Evolutionary conservation across 1,140 invertebrate genomes (phyloP).

Genomic region (Megalopta genalis): DNA sequence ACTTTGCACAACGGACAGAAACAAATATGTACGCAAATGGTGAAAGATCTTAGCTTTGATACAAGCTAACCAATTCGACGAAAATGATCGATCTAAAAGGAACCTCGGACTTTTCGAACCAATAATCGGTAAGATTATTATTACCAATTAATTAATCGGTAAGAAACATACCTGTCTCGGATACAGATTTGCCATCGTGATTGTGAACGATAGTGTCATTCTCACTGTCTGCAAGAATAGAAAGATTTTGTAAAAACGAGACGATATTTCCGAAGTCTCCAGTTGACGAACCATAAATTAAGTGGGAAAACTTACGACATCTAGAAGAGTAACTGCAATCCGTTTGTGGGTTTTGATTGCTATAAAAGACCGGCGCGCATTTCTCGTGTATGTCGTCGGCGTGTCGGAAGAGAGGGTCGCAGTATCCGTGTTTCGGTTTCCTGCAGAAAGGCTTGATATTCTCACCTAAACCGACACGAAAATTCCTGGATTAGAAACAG

Average conservation of each 20-base stretch:
- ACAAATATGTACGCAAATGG: no score
- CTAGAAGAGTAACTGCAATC: conserved; percentile 50
- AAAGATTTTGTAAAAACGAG: not conserved
- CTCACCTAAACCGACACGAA: conserved; percentile 53
- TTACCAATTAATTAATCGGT: not conserved
- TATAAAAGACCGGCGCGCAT: conserved; percentile 66
- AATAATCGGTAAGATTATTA: no score
- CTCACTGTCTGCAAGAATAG: conserved; percentile 49
- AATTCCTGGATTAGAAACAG: not conserved
- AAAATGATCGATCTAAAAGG: no score
- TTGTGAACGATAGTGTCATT: conserved; percentile 54
- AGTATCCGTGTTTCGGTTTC: conserved; percentile 33
- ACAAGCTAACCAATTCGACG: no score
- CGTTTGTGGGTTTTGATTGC: conserved; percentile 44
- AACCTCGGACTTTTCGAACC: no score
- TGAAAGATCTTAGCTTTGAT: no score
- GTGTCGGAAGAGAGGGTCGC: conserved; percentile 49
- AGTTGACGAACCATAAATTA: not conserved
- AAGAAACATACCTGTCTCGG: conserved; percentile 31
- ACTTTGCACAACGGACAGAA: no score
- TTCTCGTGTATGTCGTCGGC: conserved; percentile 42
- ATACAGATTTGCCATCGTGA: conserved; percentile 16
- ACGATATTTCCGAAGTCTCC: no score
- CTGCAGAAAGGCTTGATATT: conserved; percentile 68
- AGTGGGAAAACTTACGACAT: conserved; percentile 67